Percentiles rank a stretch among this genome's conserved stretches.
Evolutionary conservation across 2,888 invertebrate genomes (phyloP).

Genomic region (Lycocerus yunnanus): DNA sequence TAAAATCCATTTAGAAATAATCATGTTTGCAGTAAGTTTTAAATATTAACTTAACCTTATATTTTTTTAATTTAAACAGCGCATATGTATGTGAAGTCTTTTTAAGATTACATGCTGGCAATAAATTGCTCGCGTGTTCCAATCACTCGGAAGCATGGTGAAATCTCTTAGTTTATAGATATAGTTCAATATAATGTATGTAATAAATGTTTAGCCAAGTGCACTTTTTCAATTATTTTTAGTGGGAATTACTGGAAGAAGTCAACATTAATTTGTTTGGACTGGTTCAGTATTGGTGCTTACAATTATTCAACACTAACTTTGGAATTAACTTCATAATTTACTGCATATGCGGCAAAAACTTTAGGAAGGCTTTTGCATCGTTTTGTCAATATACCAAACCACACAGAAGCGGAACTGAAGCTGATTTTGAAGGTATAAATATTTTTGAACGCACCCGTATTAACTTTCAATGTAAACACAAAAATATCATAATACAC

Average conservation of each 20-base stretch:
- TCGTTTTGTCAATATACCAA: background rate
- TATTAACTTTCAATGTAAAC: too few species aligned
- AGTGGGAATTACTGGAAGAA: constrained; percentile 56
- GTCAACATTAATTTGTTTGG: constrained; percentile 54
- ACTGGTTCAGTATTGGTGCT: constrained; percentile 65
- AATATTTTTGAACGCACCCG: background rate
- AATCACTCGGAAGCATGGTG: too few species aligned
- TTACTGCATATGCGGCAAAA: constrained; percentile 81
- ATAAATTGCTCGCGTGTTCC: too few species aligned
- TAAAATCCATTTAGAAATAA: too few species aligned
- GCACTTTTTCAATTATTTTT: constrained; percentile 30
- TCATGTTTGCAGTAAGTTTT: too few species aligned
- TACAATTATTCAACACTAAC: constrained; percentile 77
- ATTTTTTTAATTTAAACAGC: too few species aligned
- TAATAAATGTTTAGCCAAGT: background rate
- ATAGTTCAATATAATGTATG: too few species aligned
- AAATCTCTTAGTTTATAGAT: too few species aligned
- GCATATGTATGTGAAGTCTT: too few species aligned
- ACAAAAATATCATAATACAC: too few species aligned
- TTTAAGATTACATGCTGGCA: too few species aligned
- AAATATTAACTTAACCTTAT: too few species aligned
- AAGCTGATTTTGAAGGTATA: background rate
- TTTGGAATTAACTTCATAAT: constrained; percentile 83
- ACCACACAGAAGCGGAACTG: background rate
- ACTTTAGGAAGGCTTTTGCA: constrained; percentile 68